Evolutionary conservation across 2,113 vertebrate species (phyloP).

Genomic region (Tenrec ecaudatus): DNA sequence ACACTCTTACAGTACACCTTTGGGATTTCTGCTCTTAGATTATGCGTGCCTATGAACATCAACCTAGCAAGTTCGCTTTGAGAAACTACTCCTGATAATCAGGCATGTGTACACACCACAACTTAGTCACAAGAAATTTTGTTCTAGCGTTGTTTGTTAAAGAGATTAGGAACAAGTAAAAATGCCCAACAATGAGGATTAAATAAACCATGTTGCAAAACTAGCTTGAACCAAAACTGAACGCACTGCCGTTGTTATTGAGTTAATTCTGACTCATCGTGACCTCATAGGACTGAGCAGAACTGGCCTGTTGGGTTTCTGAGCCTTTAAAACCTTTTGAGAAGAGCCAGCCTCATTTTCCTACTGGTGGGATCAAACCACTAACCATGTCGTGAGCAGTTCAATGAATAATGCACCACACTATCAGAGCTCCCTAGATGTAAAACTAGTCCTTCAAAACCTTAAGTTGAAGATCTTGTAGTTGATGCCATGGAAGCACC

Average conservation of each 20-base stretch:
- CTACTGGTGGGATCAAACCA: no score
- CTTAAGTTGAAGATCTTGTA: neutral
- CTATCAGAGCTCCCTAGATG: no score
- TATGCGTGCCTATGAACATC: neutral
- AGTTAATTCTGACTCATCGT: no score
- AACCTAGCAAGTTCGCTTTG: neutral
- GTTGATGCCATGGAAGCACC: neutral
- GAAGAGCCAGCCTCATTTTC: no score
- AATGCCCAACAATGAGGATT: neutral
- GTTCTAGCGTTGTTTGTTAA: neutral
- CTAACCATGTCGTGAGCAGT: no score
- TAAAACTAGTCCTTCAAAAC: neutral
- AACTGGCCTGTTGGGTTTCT: no score
- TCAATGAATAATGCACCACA: no score
- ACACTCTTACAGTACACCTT: neutral
- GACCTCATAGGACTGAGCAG: no score
- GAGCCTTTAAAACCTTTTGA: no score
- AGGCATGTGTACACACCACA: no score
- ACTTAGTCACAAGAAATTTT: constrained; percentile 29
- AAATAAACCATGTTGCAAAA: neutral
- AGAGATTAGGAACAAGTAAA: neutral
- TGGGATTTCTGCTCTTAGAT: neutral
- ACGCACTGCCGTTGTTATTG: no score
- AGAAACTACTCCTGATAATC: constrained; percentile 12
- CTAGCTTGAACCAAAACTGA: no score